Evolutionary conservation across 2,888 invertebrate species (phyloP), one percentile per base, ranked within the genome.

Genomic region (Pteria penguin): DNA sequence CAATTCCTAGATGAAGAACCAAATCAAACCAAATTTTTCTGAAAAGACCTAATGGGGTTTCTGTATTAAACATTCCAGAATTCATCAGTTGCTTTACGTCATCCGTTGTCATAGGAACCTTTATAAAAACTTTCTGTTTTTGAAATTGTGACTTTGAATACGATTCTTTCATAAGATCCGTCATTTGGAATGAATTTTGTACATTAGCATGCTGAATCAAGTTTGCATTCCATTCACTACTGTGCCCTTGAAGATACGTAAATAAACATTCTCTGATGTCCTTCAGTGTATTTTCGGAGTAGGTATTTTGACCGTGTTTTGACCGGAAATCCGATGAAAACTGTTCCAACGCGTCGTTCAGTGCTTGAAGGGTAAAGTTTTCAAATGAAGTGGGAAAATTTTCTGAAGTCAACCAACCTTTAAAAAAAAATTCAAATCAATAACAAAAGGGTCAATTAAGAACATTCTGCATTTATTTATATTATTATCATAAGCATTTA

Each of bases 1-100:
- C 76, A 65, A 72, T 72, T 3, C 76, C 76, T 27, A 77, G 58
- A 32, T 77, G 76, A 29, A 77, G 54, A 0, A 73, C 66, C n/a
- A 77, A 65, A 32, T 77, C 76, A 55, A 73, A 73, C 72, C 72
- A 77, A 4, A 77, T 73, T 31, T 77, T 77, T 60, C 76, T 69
- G 33, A 77, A 77, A 8, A 77, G 58, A 32, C 76, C 76, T 24
- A 73, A 27, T 22, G 76, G 76, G 54, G 67, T 77, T 4, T 63
- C 58, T 18, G 31, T 72, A 29, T 54, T 65, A 2, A 77, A 31
- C 55, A 72, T 45, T 4, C 76, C 76, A 14, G 76, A 73, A n/a
- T 65, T 24, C 33, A 77, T 77, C 18, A 77, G 54, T n/a, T 29
- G 63, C 11, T 14, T 65, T 2, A 63, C 45, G 54, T 77, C 76